Evolutionary conservation across 2,113 vertebrate species (phyloP), one percentile per base, ranked within the genome.

Genomic region (Noturus placidus): DNA sequence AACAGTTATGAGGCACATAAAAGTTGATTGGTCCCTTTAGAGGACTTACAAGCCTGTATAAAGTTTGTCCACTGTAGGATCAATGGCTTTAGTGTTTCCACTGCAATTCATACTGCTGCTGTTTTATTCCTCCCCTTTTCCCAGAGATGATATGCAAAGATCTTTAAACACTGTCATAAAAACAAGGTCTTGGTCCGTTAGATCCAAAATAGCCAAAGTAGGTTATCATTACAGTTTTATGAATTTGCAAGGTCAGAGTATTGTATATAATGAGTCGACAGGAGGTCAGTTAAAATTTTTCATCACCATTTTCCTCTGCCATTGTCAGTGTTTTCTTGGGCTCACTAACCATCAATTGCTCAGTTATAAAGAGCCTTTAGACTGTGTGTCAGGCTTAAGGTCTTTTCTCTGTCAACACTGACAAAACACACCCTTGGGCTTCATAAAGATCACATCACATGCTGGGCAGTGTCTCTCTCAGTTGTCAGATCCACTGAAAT

Each of bases 1-100:
- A 93, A 92, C 91, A 92, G 93, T 94, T 95, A 94, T 87, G 92
- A 95, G 93, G 57, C 90, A 50, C 93, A 93, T 95, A 95, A 95
- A 94, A 94, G 91, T 93, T 94, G 91, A 94, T 94, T 91, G 91
- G 90, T 91, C 93, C 94, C 94, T 90, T 94, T 88, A 91, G 94
- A 94, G 91, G 93, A 93, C 92, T 94, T 93, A 94, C 92, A 91
- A 91, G 93, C 90, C 90, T 92, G 92, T 92, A 90, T 93, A 93
- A 94, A 94, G 93, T 94, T 95, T 93, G 90, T 91, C 91, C 91
- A 91, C 90, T 59, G 80, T 63, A 86, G 91, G 90, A 94, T 95
- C 93, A 93, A 92, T 92, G 93, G 91, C 89, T 92, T 88, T 88
- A 77, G 88, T 93, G 93, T 93, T 94, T 93, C 92, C 90, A 91